These are phyloP conservation scores for Brenthis hecate DNA, from an alignment of 2,888 invertebrate genomes.

Conservation along the genomic window DNA sequence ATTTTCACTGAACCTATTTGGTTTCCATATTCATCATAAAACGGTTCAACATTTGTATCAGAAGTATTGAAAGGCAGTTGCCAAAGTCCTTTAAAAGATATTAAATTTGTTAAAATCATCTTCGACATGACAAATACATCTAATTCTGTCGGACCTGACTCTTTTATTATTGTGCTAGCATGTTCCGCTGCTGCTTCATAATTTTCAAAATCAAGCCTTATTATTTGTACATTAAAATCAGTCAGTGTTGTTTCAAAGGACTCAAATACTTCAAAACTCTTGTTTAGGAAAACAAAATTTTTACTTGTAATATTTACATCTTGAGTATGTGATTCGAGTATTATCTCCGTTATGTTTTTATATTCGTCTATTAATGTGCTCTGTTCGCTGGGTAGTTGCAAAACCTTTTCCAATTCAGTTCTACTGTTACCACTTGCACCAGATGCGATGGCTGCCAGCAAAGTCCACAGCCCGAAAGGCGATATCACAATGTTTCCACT, in stretches of 20 bases:
- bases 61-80: conserved; percentile 83
- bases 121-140: conserved; percentile 78
- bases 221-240: conserved; percentile 66
- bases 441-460: conserved; percentile 71
- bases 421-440: conserved; percentile 67
- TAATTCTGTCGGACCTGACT: conserved; percentile 64
- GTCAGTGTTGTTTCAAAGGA: conserved; percentile 56
- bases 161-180: conserved; percentile 64
- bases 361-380: conserved; percentile 58
- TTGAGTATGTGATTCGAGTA: conserved; percentile 55
- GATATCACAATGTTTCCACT: conserved; percentile 72
- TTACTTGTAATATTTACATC: conserved; percentile 66
- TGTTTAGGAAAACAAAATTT: conserved; percentile 71
- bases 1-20: conserved; percentile 84
- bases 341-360: conserved; percentile 54
- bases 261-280: conserved; percentile 58
- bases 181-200: conserved; percentile 58
- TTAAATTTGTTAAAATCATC: conserved; percentile 86
- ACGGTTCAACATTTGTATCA: conserved; percentile 79
- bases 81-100: conserved; percentile 89
- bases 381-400: conserved; percentile 60
- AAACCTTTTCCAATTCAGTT: conserved; percentile 58
- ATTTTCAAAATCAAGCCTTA: conserved; percentile 64
- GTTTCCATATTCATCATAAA: conserved; percentile 81
- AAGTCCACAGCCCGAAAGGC: conserved; percentile 76